Percentiles rank a stretch among this genome's conserved stretches.
These are phyloP conservation scores for Paedocypris micromegethes DNA, from an alignment of 2,797 vertebrate genomes.

Conservation along the genomic window DNA sequence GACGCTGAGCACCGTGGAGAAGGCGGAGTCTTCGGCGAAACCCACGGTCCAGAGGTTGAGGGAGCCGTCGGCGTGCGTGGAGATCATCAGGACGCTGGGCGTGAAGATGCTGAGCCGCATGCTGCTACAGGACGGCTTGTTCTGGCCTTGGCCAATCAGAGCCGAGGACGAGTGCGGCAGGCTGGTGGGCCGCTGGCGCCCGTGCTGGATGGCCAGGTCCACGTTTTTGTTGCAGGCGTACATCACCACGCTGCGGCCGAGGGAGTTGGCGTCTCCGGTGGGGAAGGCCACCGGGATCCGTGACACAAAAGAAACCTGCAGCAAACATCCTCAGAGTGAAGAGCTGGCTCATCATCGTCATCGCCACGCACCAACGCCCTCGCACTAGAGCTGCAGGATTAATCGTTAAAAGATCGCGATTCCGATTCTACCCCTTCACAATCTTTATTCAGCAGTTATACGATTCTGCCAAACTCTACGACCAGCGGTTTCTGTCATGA, in stretches of 20 bases:
- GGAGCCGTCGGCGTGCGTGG: conserved; percentile 93
- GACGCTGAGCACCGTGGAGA: conserved; percentile 94
- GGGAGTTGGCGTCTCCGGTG: conserved; percentile 90
- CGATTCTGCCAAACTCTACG: too few relatives aligned
- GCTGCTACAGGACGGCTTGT: conserved; percentile 75
- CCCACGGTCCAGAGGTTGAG: conserved; percentile 96
- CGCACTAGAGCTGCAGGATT: too few relatives aligned
- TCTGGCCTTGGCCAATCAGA: conserved; percentile 81
- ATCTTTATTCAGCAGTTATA: too few relatives aligned
- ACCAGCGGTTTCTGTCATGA: too few relatives aligned
- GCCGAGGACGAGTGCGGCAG: conserved; percentile 82
- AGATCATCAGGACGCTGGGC: conserved; percentile 97
- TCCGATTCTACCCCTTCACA: too few relatives aligned
- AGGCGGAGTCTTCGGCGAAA: conserved; percentile 94
- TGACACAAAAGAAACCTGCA: conserved; percentile 94
- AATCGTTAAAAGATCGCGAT: too few relatives aligned
- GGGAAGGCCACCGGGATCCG: conserved; percentile 97
- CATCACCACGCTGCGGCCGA: conserved; percentile 95
- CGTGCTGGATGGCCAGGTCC: conserved; percentile 91
- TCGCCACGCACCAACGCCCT: too few relatives aligned
- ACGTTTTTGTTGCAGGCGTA: conserved; percentile 97
- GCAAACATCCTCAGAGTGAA: too few relatives aligned
- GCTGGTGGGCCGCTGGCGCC: conserved; percentile 80
- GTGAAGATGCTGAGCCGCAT: conserved; percentile 95
- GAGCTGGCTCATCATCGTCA: too few relatives aligned